These are phyloP conservation scores for Acanthis flammea DNA, from an alignment of 2,797 vertebrate species.

Conservation along the genomic window DNA sequence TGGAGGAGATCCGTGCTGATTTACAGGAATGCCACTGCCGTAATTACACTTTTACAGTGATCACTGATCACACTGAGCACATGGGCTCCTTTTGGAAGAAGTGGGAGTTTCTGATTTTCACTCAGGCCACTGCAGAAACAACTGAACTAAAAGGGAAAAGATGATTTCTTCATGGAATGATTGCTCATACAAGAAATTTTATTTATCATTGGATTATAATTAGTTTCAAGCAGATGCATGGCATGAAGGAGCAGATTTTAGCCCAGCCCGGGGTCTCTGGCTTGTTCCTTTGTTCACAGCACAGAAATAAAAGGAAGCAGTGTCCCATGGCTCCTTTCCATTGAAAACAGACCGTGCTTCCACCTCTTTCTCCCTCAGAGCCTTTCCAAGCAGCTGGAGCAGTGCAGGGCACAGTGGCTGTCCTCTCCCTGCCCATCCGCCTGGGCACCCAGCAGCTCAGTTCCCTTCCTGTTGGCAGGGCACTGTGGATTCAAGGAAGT, in stretches of 20 bases:
- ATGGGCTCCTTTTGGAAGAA: accelerated
- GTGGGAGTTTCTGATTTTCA: background rate
- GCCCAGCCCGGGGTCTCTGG: background rate
- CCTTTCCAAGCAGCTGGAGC: background rate
- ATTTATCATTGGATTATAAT: background rate
- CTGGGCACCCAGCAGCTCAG: background rate
- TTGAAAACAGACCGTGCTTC: background rate
- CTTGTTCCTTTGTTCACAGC: background rate
- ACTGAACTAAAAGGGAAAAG: background rate
- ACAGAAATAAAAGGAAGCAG: background rate
- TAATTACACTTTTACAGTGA: background rate
- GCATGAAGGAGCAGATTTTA: background rate
- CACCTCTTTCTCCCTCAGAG: background rate
- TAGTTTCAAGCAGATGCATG: background rate
- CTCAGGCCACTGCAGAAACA: background rate
- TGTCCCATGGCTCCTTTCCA: background rate
- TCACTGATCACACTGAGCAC: background rate
- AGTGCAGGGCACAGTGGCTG: background rate
- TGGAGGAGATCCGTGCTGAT: background rate
- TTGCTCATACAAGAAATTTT: background rate
- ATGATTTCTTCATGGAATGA: background rate
- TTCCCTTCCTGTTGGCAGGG: background rate
- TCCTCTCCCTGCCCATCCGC: background rate
- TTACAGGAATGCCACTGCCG: background rate
- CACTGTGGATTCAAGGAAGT: background rate